phyloP scores from a whole-genome alignment of 2,888 invertebrate genomes.

The Drosophila rubida region DNA sequence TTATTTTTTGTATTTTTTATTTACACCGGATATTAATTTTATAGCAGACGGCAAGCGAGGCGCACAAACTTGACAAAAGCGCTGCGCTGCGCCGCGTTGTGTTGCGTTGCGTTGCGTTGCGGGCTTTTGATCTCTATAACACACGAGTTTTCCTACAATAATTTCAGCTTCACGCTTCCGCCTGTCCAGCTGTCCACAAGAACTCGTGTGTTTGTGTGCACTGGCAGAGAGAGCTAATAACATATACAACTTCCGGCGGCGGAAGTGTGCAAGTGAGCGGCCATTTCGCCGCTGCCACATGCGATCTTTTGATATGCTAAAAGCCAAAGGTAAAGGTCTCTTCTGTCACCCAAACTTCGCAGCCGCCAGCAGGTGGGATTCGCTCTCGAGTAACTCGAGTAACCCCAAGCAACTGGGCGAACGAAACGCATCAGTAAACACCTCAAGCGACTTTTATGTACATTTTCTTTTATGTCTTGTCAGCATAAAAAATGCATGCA shows the following conservation, averaged over 20 bases:
- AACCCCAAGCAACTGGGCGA: conserved; percentile 55
- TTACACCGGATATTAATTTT: conserved; percentile 82
- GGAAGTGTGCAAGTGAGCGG: conserved; percentile 72
- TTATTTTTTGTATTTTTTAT: conserved; percentile 67
- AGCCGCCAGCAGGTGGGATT: conserved; percentile 33
- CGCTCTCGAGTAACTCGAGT: not conserved
- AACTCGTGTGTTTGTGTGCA: conserved; percentile 10
- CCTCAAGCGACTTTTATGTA: conserved; percentile 74
- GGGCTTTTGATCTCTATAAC: conserved; percentile 65
- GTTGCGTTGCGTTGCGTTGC: too few species aligned
- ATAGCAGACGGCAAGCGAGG: conserved; percentile 66
- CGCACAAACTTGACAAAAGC: conserved; percentile 61
- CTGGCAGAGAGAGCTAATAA: conserved; percentile 59
- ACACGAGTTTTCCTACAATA: conserved; percentile 60
- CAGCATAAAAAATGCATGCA: conserved; percentile 75
- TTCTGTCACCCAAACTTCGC: conserved; percentile 31
- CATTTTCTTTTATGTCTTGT: conserved; percentile 74
- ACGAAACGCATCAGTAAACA: conserved; percentile 74
- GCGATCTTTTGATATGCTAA: conserved; percentile 66
- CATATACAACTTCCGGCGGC: conserved; percentile 69
- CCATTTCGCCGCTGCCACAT: conserved; percentile 51
- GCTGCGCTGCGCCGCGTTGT: too few species aligned
- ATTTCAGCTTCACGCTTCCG: conserved; percentile 68
- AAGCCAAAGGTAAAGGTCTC: conserved; percentile 45
- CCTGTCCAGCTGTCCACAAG: conserved; percentile 59